Conservation (phyloP, 2,888 invertebrate species). For the Macrosoma leucophasiata region DNA sequence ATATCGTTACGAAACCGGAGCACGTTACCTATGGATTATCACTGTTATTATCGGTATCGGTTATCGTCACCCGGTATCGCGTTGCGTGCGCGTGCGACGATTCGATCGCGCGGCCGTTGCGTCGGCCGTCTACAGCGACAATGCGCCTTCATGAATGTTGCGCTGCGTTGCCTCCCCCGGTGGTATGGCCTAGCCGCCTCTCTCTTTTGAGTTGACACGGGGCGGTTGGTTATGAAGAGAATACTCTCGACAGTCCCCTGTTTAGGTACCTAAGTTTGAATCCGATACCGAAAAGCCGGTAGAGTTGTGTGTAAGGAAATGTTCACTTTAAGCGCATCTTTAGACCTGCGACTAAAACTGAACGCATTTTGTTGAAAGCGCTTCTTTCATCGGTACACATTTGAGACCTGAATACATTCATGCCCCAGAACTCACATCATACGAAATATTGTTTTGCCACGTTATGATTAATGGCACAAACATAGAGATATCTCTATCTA, state of each 20-base stretch:
- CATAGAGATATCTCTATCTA: too few relatives aligned
- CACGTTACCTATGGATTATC: constrained; percentile 38
- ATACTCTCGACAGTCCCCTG: constrained; percentile 7
- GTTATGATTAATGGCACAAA: too few relatives aligned
- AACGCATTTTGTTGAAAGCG: too few relatives aligned
- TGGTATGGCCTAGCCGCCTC: constrained; percentile 68
- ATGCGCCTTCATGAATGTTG: constrained; percentile 54
- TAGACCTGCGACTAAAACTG: too few relatives aligned
- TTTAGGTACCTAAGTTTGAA: too few relatives aligned
- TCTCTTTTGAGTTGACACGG: constrained; percentile 64
- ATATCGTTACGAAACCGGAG: constrained; percentile 34
- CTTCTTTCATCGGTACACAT: too few relatives aligned
- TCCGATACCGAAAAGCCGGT: too few relatives aligned
- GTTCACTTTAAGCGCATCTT: too few relatives aligned
- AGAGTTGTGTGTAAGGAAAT: too few relatives aligned
- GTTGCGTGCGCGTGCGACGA: constrained; percentile 47
- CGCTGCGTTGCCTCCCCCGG: constrained; percentile 54
- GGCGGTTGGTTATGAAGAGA: constrained; percentile 20
- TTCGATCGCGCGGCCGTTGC: constrained; percentile 60
- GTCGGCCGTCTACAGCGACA: constrained; percentile 64
- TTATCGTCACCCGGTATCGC: constrained; percentile 23
- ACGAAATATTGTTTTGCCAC: too few relatives aligned
- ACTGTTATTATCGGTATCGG: constrained; percentile 29
- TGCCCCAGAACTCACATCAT: too few relatives aligned
- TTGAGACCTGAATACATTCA: too few relatives aligned